Conservation (phyloP, 2,113 vertebrate genomes). For the Megalops atlanticus region DNA sequence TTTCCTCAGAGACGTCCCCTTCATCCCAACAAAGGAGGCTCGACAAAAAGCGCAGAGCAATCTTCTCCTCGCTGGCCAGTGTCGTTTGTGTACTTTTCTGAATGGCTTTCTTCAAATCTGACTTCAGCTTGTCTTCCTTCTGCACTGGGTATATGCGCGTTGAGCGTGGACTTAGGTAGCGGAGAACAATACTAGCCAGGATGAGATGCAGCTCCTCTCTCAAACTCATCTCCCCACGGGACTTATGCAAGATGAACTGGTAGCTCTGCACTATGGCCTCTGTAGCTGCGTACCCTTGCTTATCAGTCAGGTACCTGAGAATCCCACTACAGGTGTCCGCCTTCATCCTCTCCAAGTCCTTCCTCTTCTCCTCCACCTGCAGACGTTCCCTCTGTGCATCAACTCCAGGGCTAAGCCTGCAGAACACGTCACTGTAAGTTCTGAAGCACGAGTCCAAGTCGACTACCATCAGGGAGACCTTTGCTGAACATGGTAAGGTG, state of each 20-base stretch:
- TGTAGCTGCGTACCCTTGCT: neutral
- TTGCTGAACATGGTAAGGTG: neutral
- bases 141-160: neutral
- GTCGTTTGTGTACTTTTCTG: neutral
- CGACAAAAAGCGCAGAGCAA: neutral
- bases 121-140: neutral
- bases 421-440: neutral
- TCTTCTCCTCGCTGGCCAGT: neutral
- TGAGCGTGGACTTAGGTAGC: neutral
- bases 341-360: neutral
- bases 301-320: neutral
- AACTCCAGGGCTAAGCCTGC: neutral
- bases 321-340: neutral
- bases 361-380: neutral
- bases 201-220: neutral
- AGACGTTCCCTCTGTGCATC: neutral
- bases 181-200: conserved; percentile 1
- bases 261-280: neutral
- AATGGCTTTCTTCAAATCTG: neutral
- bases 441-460: neutral
- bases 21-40: neutral
- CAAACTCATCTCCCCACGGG: neutral
- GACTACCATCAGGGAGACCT: neutral
- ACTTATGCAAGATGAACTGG: neutral
- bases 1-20: neutral